Evolutionary conservation across 1,140 invertebrate species (phyloP).

Genomic region (Aplysia californica): DNA sequence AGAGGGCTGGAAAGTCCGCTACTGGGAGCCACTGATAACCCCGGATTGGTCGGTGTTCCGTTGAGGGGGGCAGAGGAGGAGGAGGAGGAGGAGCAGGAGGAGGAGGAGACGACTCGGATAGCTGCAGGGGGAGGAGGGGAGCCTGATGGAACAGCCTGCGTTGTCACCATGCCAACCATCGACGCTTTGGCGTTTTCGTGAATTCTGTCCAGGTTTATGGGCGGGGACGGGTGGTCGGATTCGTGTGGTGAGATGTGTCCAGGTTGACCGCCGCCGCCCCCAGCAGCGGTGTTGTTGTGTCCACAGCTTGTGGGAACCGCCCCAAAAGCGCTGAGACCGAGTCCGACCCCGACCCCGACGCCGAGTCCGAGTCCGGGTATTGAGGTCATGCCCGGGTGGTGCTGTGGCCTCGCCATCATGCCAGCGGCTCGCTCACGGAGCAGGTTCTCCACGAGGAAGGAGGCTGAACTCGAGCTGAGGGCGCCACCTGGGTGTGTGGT

Average conservation of each 20-base stretch:
- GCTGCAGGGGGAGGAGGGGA: neutral
- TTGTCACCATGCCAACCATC: neutral
- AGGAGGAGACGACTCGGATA: neutral
- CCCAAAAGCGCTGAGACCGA: too few relatives aligned
- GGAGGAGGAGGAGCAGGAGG: neutral
- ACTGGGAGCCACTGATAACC: too few relatives aligned
- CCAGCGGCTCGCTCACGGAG: slow-evolving; percentile 12
- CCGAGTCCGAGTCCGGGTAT: slow-evolving; percentile 13
- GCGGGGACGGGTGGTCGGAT: slow-evolving; percentile 15
- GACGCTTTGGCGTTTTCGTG: neutral
- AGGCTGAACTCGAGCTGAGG: slow-evolving; percentile 3
- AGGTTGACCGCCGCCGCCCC: neutral
- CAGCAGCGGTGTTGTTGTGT: too few relatives aligned
- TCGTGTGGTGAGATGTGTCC: slow-evolving; percentile 5
- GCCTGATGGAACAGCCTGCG: neutral
- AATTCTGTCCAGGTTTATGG: neutral
- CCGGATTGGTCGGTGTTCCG: neutral
- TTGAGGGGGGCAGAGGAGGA: neutral
- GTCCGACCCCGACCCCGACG: too few relatives aligned
- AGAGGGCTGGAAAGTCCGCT: neutral
- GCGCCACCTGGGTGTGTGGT: neutral
- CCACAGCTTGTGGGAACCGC: too few relatives aligned
- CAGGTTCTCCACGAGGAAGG: slow-evolving; percentile 28
- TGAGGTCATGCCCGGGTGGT: slow-evolving; percentile 5
- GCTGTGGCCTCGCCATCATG: slow-evolving; percentile 15